Percentiles rank a stretch among this genome's conserved stretches.
phyloP scores from a whole-genome alignment of 2,113 vertebrate species.

The Glaucidium brasilianum region DNA sequence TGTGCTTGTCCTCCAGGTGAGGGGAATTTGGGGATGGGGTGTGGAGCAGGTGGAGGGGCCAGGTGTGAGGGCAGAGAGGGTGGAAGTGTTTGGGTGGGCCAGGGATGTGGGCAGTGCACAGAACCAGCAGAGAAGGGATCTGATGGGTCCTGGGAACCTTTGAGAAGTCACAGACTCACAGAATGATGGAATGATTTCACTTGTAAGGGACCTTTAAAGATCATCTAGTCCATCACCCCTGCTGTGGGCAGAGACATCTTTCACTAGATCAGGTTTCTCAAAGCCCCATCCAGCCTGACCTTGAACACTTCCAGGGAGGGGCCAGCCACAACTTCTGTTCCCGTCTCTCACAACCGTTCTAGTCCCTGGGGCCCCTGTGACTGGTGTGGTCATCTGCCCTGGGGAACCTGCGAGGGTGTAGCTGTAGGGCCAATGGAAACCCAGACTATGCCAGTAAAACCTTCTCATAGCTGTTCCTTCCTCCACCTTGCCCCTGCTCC shows the following conservation, averaged over 20 bases:
- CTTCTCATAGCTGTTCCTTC: background rate
- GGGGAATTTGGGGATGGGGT: background rate
- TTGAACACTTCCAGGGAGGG: background rate
- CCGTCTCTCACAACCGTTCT: background rate
- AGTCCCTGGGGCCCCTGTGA: background rate
- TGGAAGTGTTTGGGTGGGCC: background rate
- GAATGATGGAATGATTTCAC: background rate
- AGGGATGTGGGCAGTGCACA: background rate
- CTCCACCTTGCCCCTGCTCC: accelerated
- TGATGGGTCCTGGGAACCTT: background rate
- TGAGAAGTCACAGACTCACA: background rate
- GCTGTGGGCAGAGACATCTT: background rate
- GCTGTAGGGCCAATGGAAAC: background rate
- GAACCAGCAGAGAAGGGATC: background rate
- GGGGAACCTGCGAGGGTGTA: background rate
- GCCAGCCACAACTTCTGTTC: background rate
- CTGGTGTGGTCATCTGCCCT: accelerated
- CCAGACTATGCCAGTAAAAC: background rate
- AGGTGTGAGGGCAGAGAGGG: background rate
- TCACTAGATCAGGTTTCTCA: background rate
- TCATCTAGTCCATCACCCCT: background rate
- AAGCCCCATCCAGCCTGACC: background rate
- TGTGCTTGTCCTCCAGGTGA: background rate
- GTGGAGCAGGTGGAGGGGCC: background rate
- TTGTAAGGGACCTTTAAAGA: background rate